phyloP scores from a whole-genome alignment of 2,797 vertebrate species.

The Avahi laniger region DNA sequence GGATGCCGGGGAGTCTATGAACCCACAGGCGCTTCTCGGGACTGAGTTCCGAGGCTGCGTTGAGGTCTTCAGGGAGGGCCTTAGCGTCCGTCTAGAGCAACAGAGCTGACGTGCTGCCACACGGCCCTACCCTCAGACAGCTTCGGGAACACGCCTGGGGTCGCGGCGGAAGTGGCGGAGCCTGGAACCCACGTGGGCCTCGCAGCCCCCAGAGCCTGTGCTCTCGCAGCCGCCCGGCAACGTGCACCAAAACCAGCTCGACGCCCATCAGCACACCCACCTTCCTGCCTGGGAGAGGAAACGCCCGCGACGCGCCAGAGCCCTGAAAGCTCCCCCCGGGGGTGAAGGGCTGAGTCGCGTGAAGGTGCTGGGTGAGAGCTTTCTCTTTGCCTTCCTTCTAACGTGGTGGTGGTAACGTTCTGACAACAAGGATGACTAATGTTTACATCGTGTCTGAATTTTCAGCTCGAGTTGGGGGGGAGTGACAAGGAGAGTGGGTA shows the following conservation, averaged over 20 bases:
- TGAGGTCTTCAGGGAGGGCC: background rate
- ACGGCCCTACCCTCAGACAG: background rate
- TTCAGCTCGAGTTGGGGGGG: slow-evolving; percentile 5
- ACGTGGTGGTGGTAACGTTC: slow-evolving; percentile 29
- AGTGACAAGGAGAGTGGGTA: background rate
- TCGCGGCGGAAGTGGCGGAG: background rate
- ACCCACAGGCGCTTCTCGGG: too few species aligned
- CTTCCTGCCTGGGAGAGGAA: background rate
- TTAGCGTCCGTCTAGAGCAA: background rate
- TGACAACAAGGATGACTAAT: slow-evolving; percentile 52
- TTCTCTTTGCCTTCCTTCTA: background rate
- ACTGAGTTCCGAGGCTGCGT: fast-evolving
- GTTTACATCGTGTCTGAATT: background rate
- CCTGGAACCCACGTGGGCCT: background rate
- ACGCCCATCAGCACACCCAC: background rate
- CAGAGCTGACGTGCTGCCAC: background rate
- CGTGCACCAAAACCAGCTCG: fast-evolving
- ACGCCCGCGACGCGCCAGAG: fast-evolving
- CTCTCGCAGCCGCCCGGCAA: too few species aligned
- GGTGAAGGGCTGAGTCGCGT: fast-evolving
- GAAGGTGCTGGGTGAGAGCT: background rate
- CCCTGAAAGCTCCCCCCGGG: background rate
- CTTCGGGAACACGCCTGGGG: background rate
- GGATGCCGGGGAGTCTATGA: background rate
- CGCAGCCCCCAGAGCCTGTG: background rate